phyloP scores from a whole-genome alignment of 2,797 vertebrate genomes.

The Sebastes reedi region DNA sequence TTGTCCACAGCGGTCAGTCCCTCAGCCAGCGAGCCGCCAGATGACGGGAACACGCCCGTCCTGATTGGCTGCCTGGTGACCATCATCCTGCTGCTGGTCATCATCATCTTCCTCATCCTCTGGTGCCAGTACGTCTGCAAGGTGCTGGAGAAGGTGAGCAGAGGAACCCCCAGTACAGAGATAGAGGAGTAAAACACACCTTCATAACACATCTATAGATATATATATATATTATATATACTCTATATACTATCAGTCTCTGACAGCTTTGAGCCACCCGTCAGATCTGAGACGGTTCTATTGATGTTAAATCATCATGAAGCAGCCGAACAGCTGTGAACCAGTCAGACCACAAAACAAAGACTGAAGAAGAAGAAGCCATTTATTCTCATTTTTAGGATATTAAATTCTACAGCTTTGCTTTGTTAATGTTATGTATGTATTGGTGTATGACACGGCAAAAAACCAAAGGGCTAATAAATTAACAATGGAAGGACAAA shows the following conservation, averaged over 20 bases:
- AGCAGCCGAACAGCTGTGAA: too few species aligned
- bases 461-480: background rate
- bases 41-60: slow-evolving; percentile 84
- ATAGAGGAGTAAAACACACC: background rate
- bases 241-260: too few species aligned
- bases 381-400: too few species aligned
- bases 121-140: slow-evolving; percentile 93
- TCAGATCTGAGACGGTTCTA: too few species aligned
- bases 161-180: too few species aligned
- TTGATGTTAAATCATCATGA: too few species aligned
- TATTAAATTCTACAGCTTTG: background rate
- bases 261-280: too few species aligned
- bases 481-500: background rate
- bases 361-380: too few species aligned
- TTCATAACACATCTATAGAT: too few species aligned
- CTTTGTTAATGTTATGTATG: background rate
- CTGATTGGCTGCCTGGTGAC: slow-evolving; percentile 92
- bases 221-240: too few species aligned
- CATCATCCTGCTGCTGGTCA: slow-evolving; percentile 90
- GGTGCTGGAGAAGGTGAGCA: slow-evolving; percentile 89
- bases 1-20: slow-evolving; percentile 71
- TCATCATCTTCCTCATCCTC: slow-evolving; percentile 91
- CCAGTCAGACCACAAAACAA: too few species aligned
- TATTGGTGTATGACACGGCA: background rate
- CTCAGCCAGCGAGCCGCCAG: slow-evolving; percentile 71